Evolutionary conservation across 2,888 invertebrate species (phyloP).

Genomic region (Ceramica pisi): DNA sequence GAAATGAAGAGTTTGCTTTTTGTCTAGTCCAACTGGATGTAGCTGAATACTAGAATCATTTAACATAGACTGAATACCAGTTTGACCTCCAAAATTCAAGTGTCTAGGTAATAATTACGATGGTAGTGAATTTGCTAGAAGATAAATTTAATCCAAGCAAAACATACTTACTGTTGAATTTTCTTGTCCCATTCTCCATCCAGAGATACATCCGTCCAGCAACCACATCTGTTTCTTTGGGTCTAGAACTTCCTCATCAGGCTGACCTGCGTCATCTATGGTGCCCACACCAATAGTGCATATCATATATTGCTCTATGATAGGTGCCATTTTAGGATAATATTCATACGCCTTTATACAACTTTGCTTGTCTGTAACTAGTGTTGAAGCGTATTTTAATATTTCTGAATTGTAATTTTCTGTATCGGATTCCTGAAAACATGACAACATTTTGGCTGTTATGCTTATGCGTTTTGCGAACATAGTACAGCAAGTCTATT

Average conservation of each 20-base stretch:
- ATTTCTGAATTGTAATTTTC: neutral
- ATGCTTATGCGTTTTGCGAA: neutral
- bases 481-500: neutral
- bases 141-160: neutral
- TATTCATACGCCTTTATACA: constrained; percentile 9
- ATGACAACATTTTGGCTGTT: neutral
- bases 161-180: constrained; percentile 27
- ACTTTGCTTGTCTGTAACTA: neutral
- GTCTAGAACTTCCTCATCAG: neutral
- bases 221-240: neutral
- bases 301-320: constrained; percentile 38
- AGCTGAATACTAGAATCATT: neutral
- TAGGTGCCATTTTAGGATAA: constrained; percentile 22
- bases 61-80: neutral
- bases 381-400: constrained; percentile 15
- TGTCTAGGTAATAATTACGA: too few relatives aligned
- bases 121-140: too few relatives aligned
- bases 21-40: neutral
- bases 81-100: neutral
- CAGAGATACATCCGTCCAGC: neutral
- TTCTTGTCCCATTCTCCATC: constrained; percentile 17
- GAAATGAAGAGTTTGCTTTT: neutral
- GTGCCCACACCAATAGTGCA: constrained; percentile 19
- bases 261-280: constrained; percentile 19
- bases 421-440: constrained; percentile 16